Conservation (phyloP, 2,797 vertebrate genomes). For the Botia kubotai region DNA sequence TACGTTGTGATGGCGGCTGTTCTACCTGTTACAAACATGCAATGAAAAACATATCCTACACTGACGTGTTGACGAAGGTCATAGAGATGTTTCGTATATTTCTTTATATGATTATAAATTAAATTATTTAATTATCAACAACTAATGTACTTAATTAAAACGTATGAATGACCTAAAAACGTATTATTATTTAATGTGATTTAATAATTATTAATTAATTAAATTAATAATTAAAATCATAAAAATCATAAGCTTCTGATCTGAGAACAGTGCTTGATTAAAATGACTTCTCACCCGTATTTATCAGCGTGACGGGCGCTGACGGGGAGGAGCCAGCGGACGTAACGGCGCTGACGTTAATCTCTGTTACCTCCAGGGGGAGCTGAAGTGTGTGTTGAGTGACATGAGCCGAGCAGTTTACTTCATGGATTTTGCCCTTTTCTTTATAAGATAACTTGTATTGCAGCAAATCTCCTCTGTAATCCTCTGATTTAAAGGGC, state of each 20-base stretch:
- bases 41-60: background rate
- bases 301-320: conserved; percentile 68
- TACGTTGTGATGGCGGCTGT: conserved; percentile 57
- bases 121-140: no score
- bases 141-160: no score
- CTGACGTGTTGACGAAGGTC: no score
- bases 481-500: conserved; percentile 71
- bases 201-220: no score
- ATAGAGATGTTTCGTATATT: no score
- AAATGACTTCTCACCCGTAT: conserved; percentile 65
- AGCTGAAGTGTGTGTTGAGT: conserved; percentile 62
- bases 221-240: no score
- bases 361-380: conserved; percentile 55
- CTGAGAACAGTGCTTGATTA: background rate
- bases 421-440: background rate
- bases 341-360: conserved; percentile 79
- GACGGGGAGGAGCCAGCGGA: conserved; percentile 77
- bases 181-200: no score
- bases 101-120: no score
- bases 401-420: conserved; percentile 57
- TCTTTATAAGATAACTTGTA: conserved; percentile 71
- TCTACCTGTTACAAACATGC: conserved; percentile 65
- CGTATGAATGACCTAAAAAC: no score
- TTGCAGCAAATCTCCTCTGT: conserved; percentile 69
- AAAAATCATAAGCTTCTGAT: no score